Evolutionary conservation across 2,113 vertebrate genomes (phyloP).

Genomic region (Corynorhinus townsendii): DNA sequence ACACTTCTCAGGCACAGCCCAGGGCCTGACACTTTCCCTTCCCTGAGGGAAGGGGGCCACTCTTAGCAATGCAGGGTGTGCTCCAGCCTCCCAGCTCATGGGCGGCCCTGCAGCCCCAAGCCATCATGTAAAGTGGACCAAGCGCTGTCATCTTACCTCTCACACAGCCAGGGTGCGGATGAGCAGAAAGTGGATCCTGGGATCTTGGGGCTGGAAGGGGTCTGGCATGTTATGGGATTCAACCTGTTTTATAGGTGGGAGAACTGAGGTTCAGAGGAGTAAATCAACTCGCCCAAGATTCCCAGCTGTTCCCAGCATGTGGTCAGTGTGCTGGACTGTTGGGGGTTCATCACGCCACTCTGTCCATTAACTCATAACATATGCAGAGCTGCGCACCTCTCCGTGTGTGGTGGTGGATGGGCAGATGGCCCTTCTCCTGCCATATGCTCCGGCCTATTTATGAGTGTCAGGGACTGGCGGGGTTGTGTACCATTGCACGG

Average conservation of each 20-base stretch:
- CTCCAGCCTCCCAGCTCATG: neutral
- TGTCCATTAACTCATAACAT: neutral
- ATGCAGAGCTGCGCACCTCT: accelerated
- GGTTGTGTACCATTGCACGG: neutral
- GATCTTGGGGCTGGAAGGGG: neutral
- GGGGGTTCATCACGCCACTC: neutral
- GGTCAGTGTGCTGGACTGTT: neutral
- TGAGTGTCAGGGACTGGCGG: neutral
- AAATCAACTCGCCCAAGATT: neutral
- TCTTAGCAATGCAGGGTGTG: neutral
- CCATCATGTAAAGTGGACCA: no score
- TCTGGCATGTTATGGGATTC: neutral
- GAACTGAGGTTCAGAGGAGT: accelerated
- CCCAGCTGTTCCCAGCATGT: neutral
- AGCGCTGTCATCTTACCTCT: neutral
- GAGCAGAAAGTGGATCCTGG: neutral
- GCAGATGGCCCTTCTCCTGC: conserved; percentile 47
- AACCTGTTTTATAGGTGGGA: neutral
- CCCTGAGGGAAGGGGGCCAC: neutral
- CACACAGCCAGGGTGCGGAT: neutral
- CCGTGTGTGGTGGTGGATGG: neutral
- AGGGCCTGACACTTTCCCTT: neutral
- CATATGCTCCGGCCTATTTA: neutral
- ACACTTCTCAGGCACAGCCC: neutral
- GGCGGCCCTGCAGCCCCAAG: neutral